phyloP scores from a whole-genome alignment of 1,140 invertebrate species.

The Dinothrombium tinctorium region DNA sequence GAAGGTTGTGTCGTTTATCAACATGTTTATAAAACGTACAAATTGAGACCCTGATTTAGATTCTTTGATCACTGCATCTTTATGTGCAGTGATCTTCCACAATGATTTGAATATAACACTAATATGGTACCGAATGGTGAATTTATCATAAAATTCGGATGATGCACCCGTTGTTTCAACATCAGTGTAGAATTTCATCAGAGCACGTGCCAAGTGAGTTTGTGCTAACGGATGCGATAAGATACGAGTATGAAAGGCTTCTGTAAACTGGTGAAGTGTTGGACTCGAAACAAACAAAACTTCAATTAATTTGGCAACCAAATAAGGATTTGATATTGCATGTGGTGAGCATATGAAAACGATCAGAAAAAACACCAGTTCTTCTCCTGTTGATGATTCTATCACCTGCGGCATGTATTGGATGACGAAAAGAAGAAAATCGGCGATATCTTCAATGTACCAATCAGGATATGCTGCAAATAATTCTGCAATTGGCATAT shows the following conservation, averaged over 20 bases:
- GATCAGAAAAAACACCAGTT: conserved; percentile 38
- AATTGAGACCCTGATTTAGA: conserved; percentile 67
- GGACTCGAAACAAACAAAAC: conserved; percentile 50
- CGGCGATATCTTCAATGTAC: conserved; percentile 33
- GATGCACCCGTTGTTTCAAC: conserved; percentile 89
- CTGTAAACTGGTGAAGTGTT: conserved; percentile 40
- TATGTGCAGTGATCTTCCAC: conserved; percentile 47
- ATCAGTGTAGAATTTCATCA: conserved; percentile 97
- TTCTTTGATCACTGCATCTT: conserved; percentile 52
- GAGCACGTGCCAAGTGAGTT: conserved; percentile 48
- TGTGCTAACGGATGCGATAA: conserved; percentile 67
- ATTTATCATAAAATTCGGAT: conserved; percentile 92
- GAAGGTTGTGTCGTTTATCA: conserved; percentile 90
- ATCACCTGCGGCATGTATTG: conserved; percentile 12
- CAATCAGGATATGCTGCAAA: conserved; percentile 62
- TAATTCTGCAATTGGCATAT: conserved; percentile 14
- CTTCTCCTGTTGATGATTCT: conserved; percentile 25
- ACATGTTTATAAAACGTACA: conserved; percentile 70
- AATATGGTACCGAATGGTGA: conserved; percentile 85
- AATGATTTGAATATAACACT: conserved; percentile 76
- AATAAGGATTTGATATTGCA: conserved; percentile 74
- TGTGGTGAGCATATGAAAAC: conserved; percentile 45
- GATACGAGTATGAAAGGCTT: conserved; percentile 34
- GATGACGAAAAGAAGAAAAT: conserved; percentile 15
- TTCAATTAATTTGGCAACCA: conserved; percentile 67